Base-by-base conservation (phyloP, 2,113 vertebrate species). In the Eublepharis macularius region DNA sequence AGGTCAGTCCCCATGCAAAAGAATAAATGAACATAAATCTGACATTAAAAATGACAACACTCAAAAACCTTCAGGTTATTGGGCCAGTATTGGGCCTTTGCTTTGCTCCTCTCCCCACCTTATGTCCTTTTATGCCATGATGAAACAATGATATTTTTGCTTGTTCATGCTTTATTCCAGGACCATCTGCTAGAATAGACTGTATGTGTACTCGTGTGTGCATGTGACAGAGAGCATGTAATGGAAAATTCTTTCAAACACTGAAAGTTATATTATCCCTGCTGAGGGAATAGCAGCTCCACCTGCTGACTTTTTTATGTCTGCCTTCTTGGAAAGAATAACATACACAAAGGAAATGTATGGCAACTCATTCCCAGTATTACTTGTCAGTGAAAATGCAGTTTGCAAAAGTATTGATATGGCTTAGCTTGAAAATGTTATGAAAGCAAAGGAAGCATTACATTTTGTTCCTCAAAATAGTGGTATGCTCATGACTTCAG, bases 291-390 rank as follows among this genome's bases (percentile, higher is more conserved):
- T 91, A 86, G 89, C 84, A 95, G 92, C 89, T 94, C 90, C 93
- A 94, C 93, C 95, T 96, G 92, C 93, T 93, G 94, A 93, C 87
- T 86, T 95, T 90, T 96, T 89, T 91, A 94, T 92, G 87, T 89
- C 89, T 91, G 49, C 80, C 70, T 49, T 81, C 82, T 91, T 84
- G 72, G 87, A 92, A 92, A 93, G 78, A 83, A 86, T 88, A 87
- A 51, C 87, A 83, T 84, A 68, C 88, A 83, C 87, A 85, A 92
- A 93, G 88, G 75, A 86, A 88, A 89, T 89, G 82, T 82, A 92
- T 86, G 86, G 73, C 91, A 86, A 76, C 11, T 54, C 79, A 32
- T 86, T 92, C 88, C 81, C 90, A 92, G 69, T 87, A 87, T 93
- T 80, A 84, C 83, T 94, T 94, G 77, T 85, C 81, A 78, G 21